Conservation (phyloP, 2,888 invertebrate species). For the Ctenicera cuprea region DNA sequence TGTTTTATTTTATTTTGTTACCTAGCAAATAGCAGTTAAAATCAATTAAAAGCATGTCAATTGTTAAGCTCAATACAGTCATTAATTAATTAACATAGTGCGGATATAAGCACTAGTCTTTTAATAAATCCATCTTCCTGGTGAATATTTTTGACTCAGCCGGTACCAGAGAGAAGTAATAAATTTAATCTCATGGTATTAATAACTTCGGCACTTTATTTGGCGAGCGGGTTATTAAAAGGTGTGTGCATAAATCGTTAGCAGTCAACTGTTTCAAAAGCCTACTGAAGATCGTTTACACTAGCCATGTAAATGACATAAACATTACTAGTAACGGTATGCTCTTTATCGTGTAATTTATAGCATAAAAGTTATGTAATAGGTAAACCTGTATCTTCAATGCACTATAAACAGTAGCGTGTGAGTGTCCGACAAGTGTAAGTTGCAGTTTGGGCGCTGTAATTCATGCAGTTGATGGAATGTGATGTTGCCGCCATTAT, state of each 20-base stretch:
- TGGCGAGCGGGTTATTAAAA: slow-evolving; percentile 53
- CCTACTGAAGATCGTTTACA: slow-evolving; percentile 45
- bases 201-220: slow-evolving; percentile 57
- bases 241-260: slow-evolving; percentile 53
- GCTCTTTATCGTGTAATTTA: slow-evolving; percentile 58
- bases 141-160: not conserved
- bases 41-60: too few relatives aligned
- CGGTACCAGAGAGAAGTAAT: slow-evolving; percentile 25
- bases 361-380: slow-evolving; percentile 60
- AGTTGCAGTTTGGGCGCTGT: slow-evolving; percentile 61
- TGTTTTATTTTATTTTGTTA: too few relatives aligned
- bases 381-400: slow-evolving; percentile 59
- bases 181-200: slow-evolving; percentile 44
- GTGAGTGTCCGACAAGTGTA: slow-evolving; percentile 64
- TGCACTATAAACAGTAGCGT: slow-evolving; percentile 60
- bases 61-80: too few relatives aligned
- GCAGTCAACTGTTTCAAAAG: slow-evolving; percentile 30
- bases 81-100: too few relatives aligned
- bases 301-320: slow-evolving; percentile 46
- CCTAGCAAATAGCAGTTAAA: too few relatives aligned
- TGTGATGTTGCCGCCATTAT: slow-evolving; percentile 52
- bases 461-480: slow-evolving; percentile 61
- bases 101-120: too few relatives aligned
- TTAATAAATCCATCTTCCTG: not conserved
- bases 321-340: slow-evolving; percentile 41